phyloP scores from a whole-genome alignment of 2,797 vertebrate genomes.

The Enteromius fasciolatus region DNA sequence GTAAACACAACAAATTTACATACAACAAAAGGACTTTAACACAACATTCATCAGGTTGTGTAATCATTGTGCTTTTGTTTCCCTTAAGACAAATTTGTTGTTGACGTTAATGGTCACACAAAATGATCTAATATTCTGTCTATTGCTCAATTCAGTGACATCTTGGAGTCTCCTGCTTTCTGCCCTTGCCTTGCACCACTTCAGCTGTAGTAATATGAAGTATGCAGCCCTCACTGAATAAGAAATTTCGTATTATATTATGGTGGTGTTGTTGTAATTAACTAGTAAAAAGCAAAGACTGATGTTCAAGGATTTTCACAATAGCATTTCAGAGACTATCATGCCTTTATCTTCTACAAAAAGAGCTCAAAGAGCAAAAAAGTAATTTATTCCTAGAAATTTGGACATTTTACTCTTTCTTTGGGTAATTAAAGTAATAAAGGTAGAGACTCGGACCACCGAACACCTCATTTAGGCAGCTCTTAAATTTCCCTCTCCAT shows the following conservation, averaged over 20 bases:
- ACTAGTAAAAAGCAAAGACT: not conserved
- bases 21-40: conserved; percentile 8
- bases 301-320: conserved; percentile 13
- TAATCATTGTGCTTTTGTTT: conserved; percentile 20
- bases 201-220: not conserved
- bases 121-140: too few species aligned
- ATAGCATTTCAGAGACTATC: not conserved
- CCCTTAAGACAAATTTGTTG: not conserved
- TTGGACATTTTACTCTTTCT: conserved; percentile 34
- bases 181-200: conserved; percentile 2
- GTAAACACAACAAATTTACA: not conserved
- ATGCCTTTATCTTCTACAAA: not conserved
- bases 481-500: conserved; percentile 9
- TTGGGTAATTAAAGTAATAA: conserved; percentile 56
- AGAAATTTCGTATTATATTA: not conserved
- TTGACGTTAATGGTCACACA: not conserved
- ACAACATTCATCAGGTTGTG: not conserved
- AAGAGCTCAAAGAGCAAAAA: not conserved
- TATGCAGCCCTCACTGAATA: not conserved
- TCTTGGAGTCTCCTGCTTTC: too few species aligned
- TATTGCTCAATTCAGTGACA: too few species aligned
- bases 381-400: conserved; percentile 9
- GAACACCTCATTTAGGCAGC: conserved; percentile 11
- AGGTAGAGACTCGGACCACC: conserved; percentile 45
- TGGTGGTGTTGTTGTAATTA: conserved; percentile 1